Conservation (phyloP, 2,888 invertebrate species). For the Nomada ferruginata region DNA sequence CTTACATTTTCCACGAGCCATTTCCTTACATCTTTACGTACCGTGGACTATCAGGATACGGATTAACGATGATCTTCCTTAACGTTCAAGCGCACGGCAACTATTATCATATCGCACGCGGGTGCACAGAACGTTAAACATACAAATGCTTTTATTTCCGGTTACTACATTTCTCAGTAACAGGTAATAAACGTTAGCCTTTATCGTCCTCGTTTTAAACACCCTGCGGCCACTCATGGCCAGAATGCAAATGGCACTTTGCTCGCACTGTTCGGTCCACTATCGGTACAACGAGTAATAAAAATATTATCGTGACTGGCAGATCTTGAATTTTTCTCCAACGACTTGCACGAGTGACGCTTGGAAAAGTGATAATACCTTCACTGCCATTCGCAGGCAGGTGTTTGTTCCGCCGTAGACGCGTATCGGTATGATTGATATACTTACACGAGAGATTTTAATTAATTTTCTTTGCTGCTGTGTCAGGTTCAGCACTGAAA, state of each 20-base stretch:
- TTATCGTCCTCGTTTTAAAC: conserved; percentile 67
- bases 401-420: background rate
- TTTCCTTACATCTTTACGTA: conserved; percentile 60
- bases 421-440: background rate
- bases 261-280: conserved; percentile 28
- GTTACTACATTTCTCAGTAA: conserved; percentile 67
- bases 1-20: conserved; percentile 68
- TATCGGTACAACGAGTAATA: conserved; percentile 41
- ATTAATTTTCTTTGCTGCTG: too few species aligned
- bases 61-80: conserved; percentile 66
- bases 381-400: background rate
- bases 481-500: too few species aligned
- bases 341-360: background rate
- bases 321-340: conserved; percentile 37
- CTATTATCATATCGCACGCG: conserved; percentile 67
- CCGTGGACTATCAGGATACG: conserved; percentile 39
- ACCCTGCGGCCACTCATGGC: conserved; percentile 56
- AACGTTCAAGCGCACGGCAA: conserved; percentile 49
- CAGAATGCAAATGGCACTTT: conserved; percentile 62
- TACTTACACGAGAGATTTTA: background rate
- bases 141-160: conserved; percentile 73
- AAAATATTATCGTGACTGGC: conserved; percentile 38
- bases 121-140: conserved; percentile 68
- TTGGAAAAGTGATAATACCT: background rate
- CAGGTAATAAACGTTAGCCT: conserved; percentile 71